Conservation (phyloP, 2,888 invertebrate genomes). For the Didymodactylos carnosus region DNA sequence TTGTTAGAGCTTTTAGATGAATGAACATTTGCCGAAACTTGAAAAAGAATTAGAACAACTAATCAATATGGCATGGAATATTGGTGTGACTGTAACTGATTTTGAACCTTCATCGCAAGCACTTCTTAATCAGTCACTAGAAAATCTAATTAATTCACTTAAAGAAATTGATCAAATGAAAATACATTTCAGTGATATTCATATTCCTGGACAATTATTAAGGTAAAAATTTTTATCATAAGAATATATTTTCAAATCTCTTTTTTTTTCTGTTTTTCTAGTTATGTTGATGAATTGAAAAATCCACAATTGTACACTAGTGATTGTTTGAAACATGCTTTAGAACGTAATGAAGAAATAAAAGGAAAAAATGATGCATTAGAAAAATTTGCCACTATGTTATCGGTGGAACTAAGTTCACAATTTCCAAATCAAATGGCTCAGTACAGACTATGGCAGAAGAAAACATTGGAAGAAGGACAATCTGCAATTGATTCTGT, state of each 20-base stretch:
- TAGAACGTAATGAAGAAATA: slow-evolving; percentile 89
- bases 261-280: slow-evolving; percentile 30
- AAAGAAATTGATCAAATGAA: background rate
- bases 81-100: background rate
- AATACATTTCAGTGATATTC: background rate
- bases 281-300: slow-evolving; percentile 88
- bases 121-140: background rate
- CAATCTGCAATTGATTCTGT: too few relatives aligned
- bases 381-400: slow-evolving; percentile 68
- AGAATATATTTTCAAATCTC: background rate
- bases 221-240: too few relatives aligned
- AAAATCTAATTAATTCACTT: background rate
- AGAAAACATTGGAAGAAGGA: too few relatives aligned
- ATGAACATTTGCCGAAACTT: background rate
- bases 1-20: too few relatives aligned
- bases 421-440: slow-evolving; percentile 52
- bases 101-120: background rate
- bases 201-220: background rate
- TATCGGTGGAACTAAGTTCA: slow-evolving; percentile 68
- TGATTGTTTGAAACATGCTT: slow-evolving; percentile 89
- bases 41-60: background rate
- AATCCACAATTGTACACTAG: slow-evolving; percentile 96
- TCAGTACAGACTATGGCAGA: background rate
- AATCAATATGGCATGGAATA: background rate
- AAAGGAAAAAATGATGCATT: slow-evolving; percentile 96